Evolutionary conservation across 2,888 invertebrate species (phyloP).

Genomic region (Argyresthia goedartella): DNA sequence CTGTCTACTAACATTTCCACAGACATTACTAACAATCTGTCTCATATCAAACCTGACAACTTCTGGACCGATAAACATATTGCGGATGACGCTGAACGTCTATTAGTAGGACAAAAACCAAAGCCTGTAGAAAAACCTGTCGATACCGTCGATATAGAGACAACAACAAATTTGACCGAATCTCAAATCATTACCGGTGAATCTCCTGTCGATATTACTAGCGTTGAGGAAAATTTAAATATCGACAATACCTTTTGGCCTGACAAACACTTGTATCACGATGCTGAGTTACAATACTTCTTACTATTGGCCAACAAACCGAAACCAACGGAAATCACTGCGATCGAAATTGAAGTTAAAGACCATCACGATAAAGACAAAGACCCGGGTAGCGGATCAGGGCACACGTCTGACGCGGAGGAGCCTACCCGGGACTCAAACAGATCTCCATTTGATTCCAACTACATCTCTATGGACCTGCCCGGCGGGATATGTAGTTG

Average conservation of each 20-base stretch:
- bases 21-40: constrained; percentile 33
- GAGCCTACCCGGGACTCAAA: constrained; percentile 30
- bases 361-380: constrained; percentile 65
- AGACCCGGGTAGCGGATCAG: constrained; percentile 73
- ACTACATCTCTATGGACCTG: constrained; percentile 78
- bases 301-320: constrained; percentile 58
- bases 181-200: constrained; percentile 8
- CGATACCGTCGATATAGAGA: constrained; percentile 11
- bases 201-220: constrained; percentile 10
- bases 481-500: constrained; percentile 86
- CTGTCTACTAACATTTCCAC: constrained; percentile 30
- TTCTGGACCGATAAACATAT: constrained; percentile 73
- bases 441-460: constrained; percentile 60
- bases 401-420: constrained; percentile 60
- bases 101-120: constrained; percentile 22
- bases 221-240: constrained; percentile 36
- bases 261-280: constrained; percentile 73
- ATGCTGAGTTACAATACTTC: constrained; percentile 76
- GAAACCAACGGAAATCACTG: constrained; percentile 30
- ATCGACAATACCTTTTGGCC: constrained; percentile 72
- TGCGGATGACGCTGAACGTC: constrained; percentile 72
- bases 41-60: constrained; percentile 55
- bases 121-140: constrained; percentile 11
- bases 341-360: constrained; percentile 25
- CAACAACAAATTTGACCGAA: constrained; percentile 11